Conservation (phyloP, 2,888 invertebrate genomes). For the Acanthoscelides obtectus region DNA sequence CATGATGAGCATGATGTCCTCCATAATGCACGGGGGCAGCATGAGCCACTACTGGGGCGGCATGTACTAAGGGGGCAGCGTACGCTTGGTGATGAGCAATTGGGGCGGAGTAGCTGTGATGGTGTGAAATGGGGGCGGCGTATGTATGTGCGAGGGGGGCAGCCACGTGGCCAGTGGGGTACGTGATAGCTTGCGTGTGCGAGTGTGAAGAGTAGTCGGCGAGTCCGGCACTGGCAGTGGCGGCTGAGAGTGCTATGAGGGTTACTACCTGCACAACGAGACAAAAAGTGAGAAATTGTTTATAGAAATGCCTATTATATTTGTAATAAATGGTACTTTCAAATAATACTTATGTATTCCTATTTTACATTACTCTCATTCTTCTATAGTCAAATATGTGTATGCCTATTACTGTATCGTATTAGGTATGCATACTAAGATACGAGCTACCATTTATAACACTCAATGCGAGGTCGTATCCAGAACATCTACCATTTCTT, state of each 20-base stretch:
- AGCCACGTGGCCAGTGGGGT: constrained; percentile 9
- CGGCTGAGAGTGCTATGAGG: constrained; percentile 21
- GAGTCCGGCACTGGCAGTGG: constrained; percentile 26
- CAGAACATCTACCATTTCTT: too few relatives aligned
- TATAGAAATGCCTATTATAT: too few relatives aligned
- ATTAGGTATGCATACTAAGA: too few relatives aligned
- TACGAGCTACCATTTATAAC: too few relatives aligned
- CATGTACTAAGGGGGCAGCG: not conserved
- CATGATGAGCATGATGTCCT: constrained; percentile 18
- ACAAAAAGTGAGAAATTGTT: too few relatives aligned
- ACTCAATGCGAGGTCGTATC: too few relatives aligned
- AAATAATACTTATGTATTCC: not conserved
- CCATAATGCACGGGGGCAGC: constrained; percentile 21
- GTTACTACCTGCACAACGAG: constrained; percentile 21
- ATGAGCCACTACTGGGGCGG: constrained; percentile 17
- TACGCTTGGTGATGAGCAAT: constrained; percentile 10
- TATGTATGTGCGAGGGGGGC: constrained; percentile 9
- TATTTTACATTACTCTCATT: not conserved
- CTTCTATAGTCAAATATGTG: not conserved
- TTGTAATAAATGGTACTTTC: too few relatives aligned
- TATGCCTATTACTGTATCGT: too few relatives aligned
- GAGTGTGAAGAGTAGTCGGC: constrained; percentile 18
- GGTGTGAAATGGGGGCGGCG: constrained; percentile 7
- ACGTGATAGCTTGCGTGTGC: constrained; percentile 4
- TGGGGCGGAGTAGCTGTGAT: constrained; percentile 11